A percentile compares a stretch with the other conserved stretches of the same genome.
Conservation (phyloP, 2,797 vertebrate species). For the Lepilemur septentrionalis region DNA sequence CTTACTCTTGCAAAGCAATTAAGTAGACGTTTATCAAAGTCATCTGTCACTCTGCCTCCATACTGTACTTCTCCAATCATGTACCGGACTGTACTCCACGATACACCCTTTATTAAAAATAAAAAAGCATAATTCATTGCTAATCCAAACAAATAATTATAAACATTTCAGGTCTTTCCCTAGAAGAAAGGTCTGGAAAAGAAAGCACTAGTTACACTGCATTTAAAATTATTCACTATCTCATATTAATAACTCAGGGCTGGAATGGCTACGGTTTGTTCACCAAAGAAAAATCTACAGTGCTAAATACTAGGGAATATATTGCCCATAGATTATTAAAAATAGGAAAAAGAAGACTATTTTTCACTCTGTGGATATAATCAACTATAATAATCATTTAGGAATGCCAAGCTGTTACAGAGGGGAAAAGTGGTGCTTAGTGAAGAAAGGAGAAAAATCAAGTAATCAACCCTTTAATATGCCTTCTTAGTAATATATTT, state of each 20-base stretch:
- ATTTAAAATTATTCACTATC: conserved; percentile 4
- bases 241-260: not conserved
- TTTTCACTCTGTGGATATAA: conserved; percentile 41
- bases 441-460: conserved; percentile 38
- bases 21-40: conserved; percentile 87
- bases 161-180: not conserved
- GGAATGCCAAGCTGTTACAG: not conserved
- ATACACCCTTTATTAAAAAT: conserved; percentile 81
- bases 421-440: not conserved
- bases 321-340: not conserved
- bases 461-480: not conserved
- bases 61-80: conserved; percentile 90
- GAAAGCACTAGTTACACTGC: not conserved
- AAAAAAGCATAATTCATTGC: not conserved
- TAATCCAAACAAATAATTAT: not conserved
- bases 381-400: not conserved
- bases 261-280: not conserved
- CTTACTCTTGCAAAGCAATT: conserved; percentile 89
- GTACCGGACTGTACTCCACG: conserved; percentile 85
- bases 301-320: not conserved
- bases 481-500: conserved; percentile 35
- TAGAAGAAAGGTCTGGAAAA: not conserved
- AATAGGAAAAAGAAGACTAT: not conserved
- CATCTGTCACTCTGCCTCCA: conserved; percentile 86
- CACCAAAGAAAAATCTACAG: conserved; percentile 12